Evolutionary conservation across 2,888 invertebrate genomes (phyloP), one percentile per base, ranked within the genome.

Genomic region (Agrypnus murinus): DNA sequence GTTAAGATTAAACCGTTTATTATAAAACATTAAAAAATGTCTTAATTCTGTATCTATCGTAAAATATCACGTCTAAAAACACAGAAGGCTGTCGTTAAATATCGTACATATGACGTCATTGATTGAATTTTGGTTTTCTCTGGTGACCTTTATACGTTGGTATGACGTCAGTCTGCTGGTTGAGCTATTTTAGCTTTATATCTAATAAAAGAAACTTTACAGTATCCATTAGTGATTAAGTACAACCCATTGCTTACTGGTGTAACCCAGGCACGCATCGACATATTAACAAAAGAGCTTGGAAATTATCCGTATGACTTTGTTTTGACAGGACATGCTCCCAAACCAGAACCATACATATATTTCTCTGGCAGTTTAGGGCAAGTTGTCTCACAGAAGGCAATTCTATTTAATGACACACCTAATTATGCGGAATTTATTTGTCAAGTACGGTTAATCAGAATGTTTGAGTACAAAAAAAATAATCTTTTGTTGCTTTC

Each of bases 271-370:
- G 69, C 65, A 10, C 48, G 60, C 15, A 64, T 82, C 9, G 78
- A 81, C 43, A 72, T 78, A 5, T 71, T 17, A 1, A 75, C 78
- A 8, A n/a, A 32, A 5, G 79, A 78, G 58, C 70, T 82, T 17
- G 82, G 82, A 5, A 64, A 74, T 19, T 82, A 77, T 73, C 72
- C 73, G 59, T 84, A 80, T 71, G 68, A 77, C 17, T 72, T 84
- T 46, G 58, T 79, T 31, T 67, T 84, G 50, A 74, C 69, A 15
- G 80, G 82, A 9, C 66, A 73, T 17, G 67, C 80, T 12, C 79
- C 83, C 9, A 67, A 74, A 40, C 72, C 76, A 0, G 83, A 84
- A 72, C 64, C 78, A 8, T 46, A 71, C 2, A 55, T 83, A n/a
- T 63, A 71, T 34, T 80, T 84, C 43, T 71, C 74, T 32, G 69